Evolutionary conservation across 1,140 invertebrate species (phyloP).

Genomic region (Brachionus plicatilis): DNA sequence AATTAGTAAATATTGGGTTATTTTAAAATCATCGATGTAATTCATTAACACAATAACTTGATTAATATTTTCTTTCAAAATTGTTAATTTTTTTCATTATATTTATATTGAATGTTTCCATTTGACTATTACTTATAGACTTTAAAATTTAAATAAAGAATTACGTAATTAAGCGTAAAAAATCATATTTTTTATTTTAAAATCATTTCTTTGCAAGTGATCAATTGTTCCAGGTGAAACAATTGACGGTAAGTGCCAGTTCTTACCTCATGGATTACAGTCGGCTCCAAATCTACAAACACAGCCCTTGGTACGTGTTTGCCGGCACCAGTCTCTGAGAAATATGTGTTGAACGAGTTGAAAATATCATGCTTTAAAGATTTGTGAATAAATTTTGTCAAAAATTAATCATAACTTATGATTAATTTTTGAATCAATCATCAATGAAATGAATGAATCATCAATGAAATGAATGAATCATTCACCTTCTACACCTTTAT

Average conservation of each 20-base stretch:
- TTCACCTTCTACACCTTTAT: no score
- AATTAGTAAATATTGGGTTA: background rate
- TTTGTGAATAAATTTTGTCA: no score
- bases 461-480: no score
- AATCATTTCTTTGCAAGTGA: constrained; percentile 44
- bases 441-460: no score
- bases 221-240: constrained; percentile 51
- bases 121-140: no score
- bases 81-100: background rate
- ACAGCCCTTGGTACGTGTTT: constrained; percentile 75
- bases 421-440: no score
- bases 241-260: constrained; percentile 66
- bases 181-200: no score
- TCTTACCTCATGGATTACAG: constrained; percentile 76
- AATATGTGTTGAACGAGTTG: constrained; percentile 59
- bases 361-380: no score
- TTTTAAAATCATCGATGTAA: background rate
- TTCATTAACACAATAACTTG: background rate
- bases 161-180: no score
- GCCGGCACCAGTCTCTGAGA: constrained; percentile 61
- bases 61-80: background rate
- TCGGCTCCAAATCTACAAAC: constrained; percentile 76
- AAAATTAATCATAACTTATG: no score
- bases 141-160: no score
- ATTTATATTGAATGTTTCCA: background rate